Percentiles rank a stretch among this genome's conserved stretches.
phyloP scores from a whole-genome alignment of 2,797 vertebrate species.

The Nyctalus aviator region DNA sequence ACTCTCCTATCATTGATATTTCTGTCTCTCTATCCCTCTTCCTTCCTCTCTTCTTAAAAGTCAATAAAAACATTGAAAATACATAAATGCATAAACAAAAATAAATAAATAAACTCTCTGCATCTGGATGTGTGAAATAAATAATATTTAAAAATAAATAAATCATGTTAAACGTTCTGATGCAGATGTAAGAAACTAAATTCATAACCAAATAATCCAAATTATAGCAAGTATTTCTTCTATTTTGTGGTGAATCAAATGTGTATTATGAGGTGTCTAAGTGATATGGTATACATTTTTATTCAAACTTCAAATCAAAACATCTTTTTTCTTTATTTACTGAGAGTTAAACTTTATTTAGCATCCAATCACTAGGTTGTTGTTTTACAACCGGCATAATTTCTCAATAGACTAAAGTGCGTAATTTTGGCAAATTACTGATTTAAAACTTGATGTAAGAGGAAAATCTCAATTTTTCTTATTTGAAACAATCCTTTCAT shows the following conservation, averaged over 20 bases:
- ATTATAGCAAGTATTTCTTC: neutral
- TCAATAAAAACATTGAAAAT: too few relatives aligned
- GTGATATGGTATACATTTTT: neutral
- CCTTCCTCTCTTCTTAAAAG: too few relatives aligned
- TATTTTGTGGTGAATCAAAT: neutral
- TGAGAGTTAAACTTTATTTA: neutral
- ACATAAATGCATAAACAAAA: too few relatives aligned
- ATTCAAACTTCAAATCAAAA: slow-evolving; percentile 20
- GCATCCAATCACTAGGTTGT: neutral
- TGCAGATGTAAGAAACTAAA: neutral
- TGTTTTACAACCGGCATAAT: neutral
- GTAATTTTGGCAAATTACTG: neutral
- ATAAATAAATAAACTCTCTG: neutral
- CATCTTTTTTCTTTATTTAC: neutral
- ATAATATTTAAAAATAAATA: neutral
- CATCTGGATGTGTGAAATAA: neutral
- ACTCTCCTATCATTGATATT: too few relatives aligned
- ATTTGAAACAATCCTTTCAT: neutral
- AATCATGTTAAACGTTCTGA: neutral
- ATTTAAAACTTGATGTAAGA: neutral
- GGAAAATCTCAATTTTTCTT: neutral
- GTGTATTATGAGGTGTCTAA: neutral
- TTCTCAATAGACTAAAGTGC: neutral
- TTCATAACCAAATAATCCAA: neutral
- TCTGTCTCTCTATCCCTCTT: too few relatives aligned